Conservation (phyloP, 2,888 invertebrate genomes). For the Bursaphelenchus okinawaensis region DNA sequence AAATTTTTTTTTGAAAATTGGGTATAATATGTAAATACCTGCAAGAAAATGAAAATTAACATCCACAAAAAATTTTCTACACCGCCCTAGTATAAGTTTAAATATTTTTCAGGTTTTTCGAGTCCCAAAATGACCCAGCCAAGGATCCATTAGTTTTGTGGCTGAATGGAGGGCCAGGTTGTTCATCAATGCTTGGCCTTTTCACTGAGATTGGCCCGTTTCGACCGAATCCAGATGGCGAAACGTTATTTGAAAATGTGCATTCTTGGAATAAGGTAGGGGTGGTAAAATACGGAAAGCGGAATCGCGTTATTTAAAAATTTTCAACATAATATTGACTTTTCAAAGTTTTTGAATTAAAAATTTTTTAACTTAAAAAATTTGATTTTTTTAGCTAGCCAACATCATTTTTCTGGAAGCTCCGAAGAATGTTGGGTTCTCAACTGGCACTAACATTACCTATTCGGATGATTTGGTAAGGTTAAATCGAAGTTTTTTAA, state of each 20-base stretch:
- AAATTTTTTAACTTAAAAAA: constrained; percentile 4
- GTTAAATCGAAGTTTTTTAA: too few relatives aligned
- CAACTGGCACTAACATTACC: constrained; percentile 58
- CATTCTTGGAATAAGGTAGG: constrained; percentile 57
- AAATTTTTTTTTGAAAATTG: too few relatives aligned
- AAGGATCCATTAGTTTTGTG: constrained; percentile 59
- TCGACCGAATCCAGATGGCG: constrained; percentile 41
- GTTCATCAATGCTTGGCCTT: constrained; percentile 40
- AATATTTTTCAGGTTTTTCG: constrained; percentile 51
- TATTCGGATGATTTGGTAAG: constrained; percentile 41
- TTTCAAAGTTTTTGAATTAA: constrained; percentile 2
- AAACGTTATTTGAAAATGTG: constrained; percentile 44
- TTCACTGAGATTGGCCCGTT: constrained; percentile 45
- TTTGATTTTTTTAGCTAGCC: constrained; percentile 55
- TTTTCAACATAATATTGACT: background rate
- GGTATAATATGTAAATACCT: too few relatives aligned
- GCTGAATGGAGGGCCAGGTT: constrained; percentile 56
- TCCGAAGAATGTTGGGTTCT: constrained; percentile 63
- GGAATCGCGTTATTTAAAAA: background rate
- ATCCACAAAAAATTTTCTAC: too few relatives aligned
- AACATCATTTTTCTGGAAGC: constrained; percentile 63
- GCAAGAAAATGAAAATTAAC: too few relatives aligned
- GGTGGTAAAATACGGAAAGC: background rate
- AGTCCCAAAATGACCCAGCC: constrained; percentile 54
- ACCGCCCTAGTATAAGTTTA: constrained; percentile 15